Evolutionary conservation across 1,140 invertebrate species (phyloP).

Genomic region (Hydropsyche tenuis): DNA sequence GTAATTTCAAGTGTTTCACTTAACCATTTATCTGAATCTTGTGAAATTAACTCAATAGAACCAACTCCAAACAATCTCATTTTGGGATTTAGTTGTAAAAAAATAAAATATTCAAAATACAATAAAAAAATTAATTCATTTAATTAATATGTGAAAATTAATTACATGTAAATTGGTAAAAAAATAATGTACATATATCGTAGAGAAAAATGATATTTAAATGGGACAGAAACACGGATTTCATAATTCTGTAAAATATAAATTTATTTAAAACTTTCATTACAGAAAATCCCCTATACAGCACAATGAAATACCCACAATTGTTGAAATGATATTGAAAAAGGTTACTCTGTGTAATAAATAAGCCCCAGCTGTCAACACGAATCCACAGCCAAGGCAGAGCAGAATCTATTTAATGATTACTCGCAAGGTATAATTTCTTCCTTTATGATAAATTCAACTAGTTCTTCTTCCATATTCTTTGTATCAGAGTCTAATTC

Average conservation of each 20-base stretch:
- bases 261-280: conserved; percentile 23
- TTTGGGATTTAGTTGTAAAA: neutral
- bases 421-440: conserved; percentile 82
- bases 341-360: neutral
- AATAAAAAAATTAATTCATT: conserved; percentile 3
- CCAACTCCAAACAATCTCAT: no score
- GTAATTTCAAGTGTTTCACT: no score
- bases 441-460: conserved; percentile 98
- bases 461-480: conserved; percentile 92
- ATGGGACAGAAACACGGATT: neutral
- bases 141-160: neutral
- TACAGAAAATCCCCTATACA: conserved; percentile 19
- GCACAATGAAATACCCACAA: conserved; percentile 8
- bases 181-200: neutral
- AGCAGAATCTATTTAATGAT: conserved; percentile 49
- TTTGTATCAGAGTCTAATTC: conserved; percentile 82
- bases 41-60: no score
- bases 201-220: neutral
- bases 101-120: neutral
- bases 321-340: neutral
- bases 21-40: no score
- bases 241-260: conserved; percentile 33
- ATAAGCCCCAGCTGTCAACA: conserved; percentile 1
- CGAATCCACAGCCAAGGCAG: neutral
- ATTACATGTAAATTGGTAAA: neutral